Percentiles rank a stretch among this genome's conserved stretches.
phyloP scores from a whole-genome alignment of 2,113 vertebrate genomes.

The Sakesphorus luctuosus region DNA sequence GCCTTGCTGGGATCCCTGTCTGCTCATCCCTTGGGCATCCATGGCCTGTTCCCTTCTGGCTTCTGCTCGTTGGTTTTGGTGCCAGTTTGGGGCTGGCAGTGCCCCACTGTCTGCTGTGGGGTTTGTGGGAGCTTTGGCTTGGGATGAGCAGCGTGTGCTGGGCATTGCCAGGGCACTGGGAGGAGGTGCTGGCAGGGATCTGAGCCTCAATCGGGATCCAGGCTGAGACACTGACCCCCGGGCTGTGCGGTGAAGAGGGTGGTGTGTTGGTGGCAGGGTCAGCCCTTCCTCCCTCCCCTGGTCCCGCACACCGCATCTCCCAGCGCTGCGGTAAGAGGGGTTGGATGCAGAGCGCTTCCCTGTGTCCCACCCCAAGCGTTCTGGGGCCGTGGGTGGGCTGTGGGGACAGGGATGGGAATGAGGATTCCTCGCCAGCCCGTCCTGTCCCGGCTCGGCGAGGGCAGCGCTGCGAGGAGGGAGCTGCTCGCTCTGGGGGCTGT shows the following conservation, averaged over 20 bases:
- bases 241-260: background rate
- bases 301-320: rapidly evolving
- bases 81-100: rapidly evolving
- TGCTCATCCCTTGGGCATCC: rapidly evolving
- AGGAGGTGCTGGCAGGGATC: background rate
- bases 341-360: background rate
- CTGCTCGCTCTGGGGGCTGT: background rate
- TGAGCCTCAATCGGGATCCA: rapidly evolving
- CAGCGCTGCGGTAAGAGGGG: rapidly evolving
- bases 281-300: background rate
- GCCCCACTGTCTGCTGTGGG: rapidly evolving
- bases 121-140: background rate
- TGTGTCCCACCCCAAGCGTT: rapidly evolving
- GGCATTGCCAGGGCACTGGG: rapidly evolving
- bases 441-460: too few species aligned
- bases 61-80: rapidly evolving
- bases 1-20: background rate
- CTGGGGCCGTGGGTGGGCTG: rapidly evolving
- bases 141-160: background rate
- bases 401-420: background rate
- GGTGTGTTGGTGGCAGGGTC: rapidly evolving
- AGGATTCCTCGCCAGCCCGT: rapidly evolving
- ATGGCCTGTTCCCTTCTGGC: background rate
- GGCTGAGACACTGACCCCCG: rapidly evolving
- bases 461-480: background rate